Percentiles rank a stretch among this genome's conserved stretches.
Conservation (phyloP, 2,797 vertebrate species). For the Chelmon rostratus region DNA sequence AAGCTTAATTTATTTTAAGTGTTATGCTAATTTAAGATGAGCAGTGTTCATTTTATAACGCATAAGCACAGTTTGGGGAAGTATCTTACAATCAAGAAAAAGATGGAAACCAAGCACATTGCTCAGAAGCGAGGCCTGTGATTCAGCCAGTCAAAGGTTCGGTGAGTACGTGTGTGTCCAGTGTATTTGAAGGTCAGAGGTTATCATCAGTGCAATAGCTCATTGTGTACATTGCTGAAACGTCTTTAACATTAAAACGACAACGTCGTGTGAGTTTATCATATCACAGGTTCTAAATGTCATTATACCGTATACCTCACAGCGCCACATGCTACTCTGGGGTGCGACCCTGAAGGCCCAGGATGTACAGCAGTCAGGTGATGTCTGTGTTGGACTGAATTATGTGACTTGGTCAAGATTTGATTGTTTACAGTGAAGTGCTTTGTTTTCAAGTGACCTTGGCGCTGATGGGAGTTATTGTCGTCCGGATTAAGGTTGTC, state of each 20-base stretch:
- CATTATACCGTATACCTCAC: conserved; percentile 72
- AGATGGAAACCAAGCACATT: conserved; percentile 55
- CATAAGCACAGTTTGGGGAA: conserved; percentile 55
- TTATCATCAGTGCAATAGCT: conserved; percentile 70
- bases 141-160: conserved; percentile 41
- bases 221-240: conserved; percentile 53
- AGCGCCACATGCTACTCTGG: conserved; percentile 58
- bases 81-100: conserved; percentile 57
- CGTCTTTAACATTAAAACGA: conserved; percentile 45
- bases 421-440: conserved; percentile 74
- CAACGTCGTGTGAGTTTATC: conserved; percentile 55
- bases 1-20: conserved; percentile 13
- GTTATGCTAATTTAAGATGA: conserved; percentile 38
- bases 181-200: conserved; percentile 48
- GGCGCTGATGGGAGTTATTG: conserved; percentile 60
- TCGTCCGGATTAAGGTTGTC: conserved; percentile 13
- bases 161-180: conserved; percentile 35
- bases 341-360: conserved; percentile 41
- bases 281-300: conserved; percentile 59
- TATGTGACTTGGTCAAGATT: conserved; percentile 40
- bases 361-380: conserved; percentile 51
- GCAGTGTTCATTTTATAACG: conserved; percentile 44
- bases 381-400: conserved; percentile 49
- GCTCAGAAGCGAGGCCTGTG: conserved; percentile 41
- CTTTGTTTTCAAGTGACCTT: conserved; percentile 81